Evolutionary conservation across 2,797 vertebrate species (phyloP).

Genomic region (Gymnoscopelus microlampas): DNA sequence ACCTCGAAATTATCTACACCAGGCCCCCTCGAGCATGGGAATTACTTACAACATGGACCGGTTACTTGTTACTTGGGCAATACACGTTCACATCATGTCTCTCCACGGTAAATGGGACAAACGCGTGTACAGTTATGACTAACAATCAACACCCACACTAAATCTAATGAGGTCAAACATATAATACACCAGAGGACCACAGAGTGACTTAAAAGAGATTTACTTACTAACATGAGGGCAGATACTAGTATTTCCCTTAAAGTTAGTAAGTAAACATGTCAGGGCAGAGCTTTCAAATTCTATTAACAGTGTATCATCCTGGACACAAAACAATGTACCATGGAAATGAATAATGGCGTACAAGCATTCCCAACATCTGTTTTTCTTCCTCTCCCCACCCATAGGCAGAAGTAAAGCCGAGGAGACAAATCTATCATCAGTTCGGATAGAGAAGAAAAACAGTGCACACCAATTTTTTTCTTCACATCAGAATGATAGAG

Average conservation of each 20-base stretch:
- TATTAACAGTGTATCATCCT: constrained; percentile 64
- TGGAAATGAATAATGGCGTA: constrained; percentile 69
- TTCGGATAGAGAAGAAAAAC: constrained; percentile 75
- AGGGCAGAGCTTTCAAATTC: constrained; percentile 31
- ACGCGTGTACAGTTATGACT: constrained; percentile 54
- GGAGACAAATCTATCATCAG: constrained; percentile 75
- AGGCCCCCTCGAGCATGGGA: constrained; percentile 41
- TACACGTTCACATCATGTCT: constrained; percentile 56
- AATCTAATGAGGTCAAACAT: constrained; percentile 56
- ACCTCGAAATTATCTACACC: constrained; percentile 55
- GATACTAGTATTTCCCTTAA: too few relatives aligned
- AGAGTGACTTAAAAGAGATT: too few relatives aligned
- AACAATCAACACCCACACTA: constrained; percentile 64
- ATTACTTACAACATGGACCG: constrained; percentile 38
- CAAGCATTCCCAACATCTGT: constrained; percentile 78
- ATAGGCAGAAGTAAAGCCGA: constrained; percentile 62
- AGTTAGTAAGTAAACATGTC: too few relatives aligned
- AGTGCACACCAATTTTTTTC: constrained; percentile 62
- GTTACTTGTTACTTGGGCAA: constrained; percentile 60
- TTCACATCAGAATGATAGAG: constrained; percentile 75
- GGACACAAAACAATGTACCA: constrained; percentile 44
- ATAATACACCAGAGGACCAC: constrained; percentile 47
- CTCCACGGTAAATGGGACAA: constrained; percentile 38
- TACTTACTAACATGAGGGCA: too few relatives aligned
- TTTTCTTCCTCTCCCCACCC: constrained; percentile 72